These are phyloP conservation scores for Conops quadrifasciatus DNA, from an alignment of 2,888 invertebrate species.

Conservation along the genomic window DNA sequence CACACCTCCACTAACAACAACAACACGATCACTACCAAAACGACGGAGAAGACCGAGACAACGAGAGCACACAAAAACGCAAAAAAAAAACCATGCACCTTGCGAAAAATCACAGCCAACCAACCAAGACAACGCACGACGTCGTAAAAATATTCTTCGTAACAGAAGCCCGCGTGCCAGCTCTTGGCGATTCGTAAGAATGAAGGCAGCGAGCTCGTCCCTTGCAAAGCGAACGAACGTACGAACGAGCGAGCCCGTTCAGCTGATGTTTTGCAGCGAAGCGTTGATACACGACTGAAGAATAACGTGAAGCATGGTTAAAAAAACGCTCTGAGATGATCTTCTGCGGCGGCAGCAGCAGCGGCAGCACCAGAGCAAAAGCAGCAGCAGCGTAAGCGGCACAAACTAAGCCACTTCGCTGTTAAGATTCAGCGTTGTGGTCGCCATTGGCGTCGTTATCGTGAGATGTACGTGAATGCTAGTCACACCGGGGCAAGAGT, in stretches of 20 bases:
- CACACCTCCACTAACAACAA: too few relatives aligned
- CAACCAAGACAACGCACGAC: constrained; percentile 11
- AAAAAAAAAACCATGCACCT: neutral
- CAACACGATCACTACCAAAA: too few relatives aligned
- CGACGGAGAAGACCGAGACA: too few relatives aligned
- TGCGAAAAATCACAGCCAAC: neutral
- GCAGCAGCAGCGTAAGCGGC: neutral
- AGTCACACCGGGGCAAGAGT: constrained; percentile 26
- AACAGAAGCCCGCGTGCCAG: neutral
- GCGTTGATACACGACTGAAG: constrained; percentile 36
- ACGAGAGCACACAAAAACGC: too few relatives aligned
- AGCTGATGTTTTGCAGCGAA: constrained; percentile 35
- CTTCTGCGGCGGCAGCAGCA: constrained; percentile 8
- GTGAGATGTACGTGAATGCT: constrained; percentile 14
- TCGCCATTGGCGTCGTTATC: neutral
- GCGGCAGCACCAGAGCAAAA: constrained; percentile 5
- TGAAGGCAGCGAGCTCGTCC: constrained; percentile 6
- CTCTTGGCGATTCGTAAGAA: neutral
- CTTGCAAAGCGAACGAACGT: neutral
- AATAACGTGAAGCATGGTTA: constrained; percentile 25
- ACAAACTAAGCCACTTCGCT: neutral
- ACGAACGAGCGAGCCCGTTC: constrained; percentile 20
- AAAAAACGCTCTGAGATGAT: constrained; percentile 32
- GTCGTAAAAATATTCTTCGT: neutral
- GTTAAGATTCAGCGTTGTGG: neutral